Conservation (phyloP, 2,113 vertebrate species). For the Pogona vitticeps region DNA sequence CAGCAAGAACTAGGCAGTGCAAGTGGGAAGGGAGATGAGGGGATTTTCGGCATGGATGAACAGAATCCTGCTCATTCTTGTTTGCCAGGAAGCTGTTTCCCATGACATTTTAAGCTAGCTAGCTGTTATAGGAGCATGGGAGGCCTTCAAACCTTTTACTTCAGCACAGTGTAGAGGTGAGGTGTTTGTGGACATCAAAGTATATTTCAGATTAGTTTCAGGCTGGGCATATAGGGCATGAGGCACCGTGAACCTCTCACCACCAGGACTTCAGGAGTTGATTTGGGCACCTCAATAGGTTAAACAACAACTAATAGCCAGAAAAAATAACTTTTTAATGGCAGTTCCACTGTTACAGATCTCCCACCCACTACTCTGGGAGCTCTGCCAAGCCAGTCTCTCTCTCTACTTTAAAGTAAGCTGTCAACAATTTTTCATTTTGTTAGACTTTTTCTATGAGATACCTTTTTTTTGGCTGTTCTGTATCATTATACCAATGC, state of each 20-base stretch:
- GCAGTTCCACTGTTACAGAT: not conserved
- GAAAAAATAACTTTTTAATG: not conserved
- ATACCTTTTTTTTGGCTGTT: not conserved
- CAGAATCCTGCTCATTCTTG: conserved; percentile 37
- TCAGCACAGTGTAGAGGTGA: not conserved
- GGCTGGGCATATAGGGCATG: not conserved
- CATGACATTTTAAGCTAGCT: conserved; percentile 76
- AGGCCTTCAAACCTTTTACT: conserved; percentile 29
- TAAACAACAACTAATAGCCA: not conserved
- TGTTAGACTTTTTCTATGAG: not conserved
- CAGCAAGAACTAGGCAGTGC: not conserved
- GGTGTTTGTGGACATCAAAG: not conserved
- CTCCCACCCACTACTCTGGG: not conserved
- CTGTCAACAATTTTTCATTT: not conserved
- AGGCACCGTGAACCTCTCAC: not conserved
- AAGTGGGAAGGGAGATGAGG: not conserved
- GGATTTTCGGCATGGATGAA: conserved; percentile 66
- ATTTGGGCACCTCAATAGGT: not conserved
- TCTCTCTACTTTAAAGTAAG: not conserved
- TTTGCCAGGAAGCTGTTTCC: conserved; percentile 66
- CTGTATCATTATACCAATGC: not conserved
- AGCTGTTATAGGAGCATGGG: conserved; percentile 19
- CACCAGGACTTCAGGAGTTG: not conserved
- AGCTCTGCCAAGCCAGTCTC: not conserved
- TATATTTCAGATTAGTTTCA: not conserved